Evolutionary conservation across 2,113 vertebrate species (phyloP).

Genomic region (Carlito syrichta): DNA sequence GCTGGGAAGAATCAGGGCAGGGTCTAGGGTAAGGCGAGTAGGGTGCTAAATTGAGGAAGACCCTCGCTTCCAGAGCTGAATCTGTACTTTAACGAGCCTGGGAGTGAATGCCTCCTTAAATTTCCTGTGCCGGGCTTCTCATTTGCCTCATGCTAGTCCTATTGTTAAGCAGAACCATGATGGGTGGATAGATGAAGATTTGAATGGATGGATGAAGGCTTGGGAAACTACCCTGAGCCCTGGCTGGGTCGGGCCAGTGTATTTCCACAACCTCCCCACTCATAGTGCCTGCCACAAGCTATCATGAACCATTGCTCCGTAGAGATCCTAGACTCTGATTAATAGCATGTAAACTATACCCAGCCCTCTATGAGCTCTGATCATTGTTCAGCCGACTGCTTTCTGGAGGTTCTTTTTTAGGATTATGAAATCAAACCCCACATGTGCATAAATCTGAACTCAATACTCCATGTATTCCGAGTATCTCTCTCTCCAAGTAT

Average conservation of each 20-base stretch:
- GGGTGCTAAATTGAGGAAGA: fast-evolving
- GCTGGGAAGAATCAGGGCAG: neutral
- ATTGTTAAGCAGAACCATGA: neutral
- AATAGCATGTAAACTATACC: neutral
- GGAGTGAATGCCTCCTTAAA: fast-evolving
- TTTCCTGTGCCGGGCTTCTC: too few relatives aligned
- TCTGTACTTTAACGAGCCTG: neutral
- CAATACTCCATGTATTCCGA: neutral
- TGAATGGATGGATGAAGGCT: too few relatives aligned
- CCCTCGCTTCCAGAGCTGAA: neutral
- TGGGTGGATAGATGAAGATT: neutral
- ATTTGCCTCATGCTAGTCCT: neutral
- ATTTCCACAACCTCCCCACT: too few relatives aligned
- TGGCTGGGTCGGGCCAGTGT: neutral
- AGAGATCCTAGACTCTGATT: too few relatives aligned
- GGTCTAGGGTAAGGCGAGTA: fast-evolving
- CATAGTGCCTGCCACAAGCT: too few relatives aligned
- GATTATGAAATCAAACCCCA: neutral
- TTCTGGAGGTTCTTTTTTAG: neutral
- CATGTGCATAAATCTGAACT: neutral
- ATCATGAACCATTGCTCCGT: fast-evolving
- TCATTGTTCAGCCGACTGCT: neutral
- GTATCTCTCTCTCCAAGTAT: fast-evolving
- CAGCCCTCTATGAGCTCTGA: neutral
- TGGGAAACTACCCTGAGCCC: neutral